Evolutionary conservation across 2,888 invertebrate species (phyloP).

Genomic region (Melanostoma mellinum): DNA sequence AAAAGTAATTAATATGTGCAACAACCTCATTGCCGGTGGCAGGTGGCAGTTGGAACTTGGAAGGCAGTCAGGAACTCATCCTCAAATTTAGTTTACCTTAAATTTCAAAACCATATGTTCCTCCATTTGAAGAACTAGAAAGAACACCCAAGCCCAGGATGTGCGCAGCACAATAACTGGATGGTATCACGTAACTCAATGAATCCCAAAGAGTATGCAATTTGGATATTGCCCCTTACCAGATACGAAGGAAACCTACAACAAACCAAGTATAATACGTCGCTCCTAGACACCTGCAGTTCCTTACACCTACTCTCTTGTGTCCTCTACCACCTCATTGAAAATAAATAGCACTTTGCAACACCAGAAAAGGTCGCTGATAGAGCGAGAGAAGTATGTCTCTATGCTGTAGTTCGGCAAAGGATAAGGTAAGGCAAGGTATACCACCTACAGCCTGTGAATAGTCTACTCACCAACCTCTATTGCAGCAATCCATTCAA

Average conservation of each 20-base stretch:
- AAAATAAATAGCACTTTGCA: slow-evolving; percentile 55
- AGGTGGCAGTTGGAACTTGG: not conserved
- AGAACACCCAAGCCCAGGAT: slow-evolving; percentile 25
- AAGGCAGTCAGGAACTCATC: slow-evolving; percentile 1
- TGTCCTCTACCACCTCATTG: slow-evolving; percentile 48
- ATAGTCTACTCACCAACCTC: slow-evolving; percentile 4
- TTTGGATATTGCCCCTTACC: slow-evolving; percentile 17
- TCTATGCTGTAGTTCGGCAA: not conserved
- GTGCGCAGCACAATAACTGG: slow-evolving; percentile 22
- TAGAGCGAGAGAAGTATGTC: slow-evolving; percentile 11
- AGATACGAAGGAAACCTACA: not conserved
- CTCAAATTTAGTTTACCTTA: not conserved
- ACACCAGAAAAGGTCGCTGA: slow-evolving; percentile 49
- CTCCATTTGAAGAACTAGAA: not conserved
- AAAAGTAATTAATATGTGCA: slow-evolving; percentile 52
- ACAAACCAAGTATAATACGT: slow-evolving; percentile 1
- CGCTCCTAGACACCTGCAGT: slow-evolving; percentile 17
- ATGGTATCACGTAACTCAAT: slow-evolving; percentile 42
- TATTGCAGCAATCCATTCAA: slow-evolving; percentile 43
- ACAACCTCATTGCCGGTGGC: slow-evolving; percentile 45
- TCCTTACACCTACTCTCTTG: slow-evolving; percentile 20
- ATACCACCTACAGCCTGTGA: slow-evolving; percentile 23
- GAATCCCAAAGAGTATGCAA: slow-evolving; percentile 31
- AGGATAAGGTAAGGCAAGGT: not conserved
- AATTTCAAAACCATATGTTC: slow-evolving; percentile 36